A percentile compares a stretch with the other conserved stretches of the same genome.
Conservation (phyloP, 1,140 invertebrate genomes). For the Pseudomyrmex cubaensis region DNA sequence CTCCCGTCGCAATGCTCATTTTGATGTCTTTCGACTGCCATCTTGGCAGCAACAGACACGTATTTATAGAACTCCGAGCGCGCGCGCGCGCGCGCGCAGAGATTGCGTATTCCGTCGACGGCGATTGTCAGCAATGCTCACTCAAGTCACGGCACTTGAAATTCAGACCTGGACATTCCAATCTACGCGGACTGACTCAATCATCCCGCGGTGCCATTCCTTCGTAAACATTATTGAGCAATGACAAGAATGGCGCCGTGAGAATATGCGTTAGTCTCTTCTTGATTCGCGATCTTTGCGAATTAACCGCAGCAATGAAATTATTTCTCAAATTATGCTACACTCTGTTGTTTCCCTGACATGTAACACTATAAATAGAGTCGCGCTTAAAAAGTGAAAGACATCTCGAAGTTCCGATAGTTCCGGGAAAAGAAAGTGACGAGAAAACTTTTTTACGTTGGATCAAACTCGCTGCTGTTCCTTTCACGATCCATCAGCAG, state of each 20-base stretch:
- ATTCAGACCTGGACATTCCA: constrained; percentile 66
- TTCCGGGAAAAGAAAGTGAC: constrained; percentile 50
- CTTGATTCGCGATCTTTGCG: too few relatives aligned
- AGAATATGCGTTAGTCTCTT: too few relatives aligned
- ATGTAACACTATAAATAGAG: neutral
- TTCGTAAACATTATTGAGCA: constrained; percentile 4
- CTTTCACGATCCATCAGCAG: constrained; percentile 34
- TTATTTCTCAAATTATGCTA: neutral
- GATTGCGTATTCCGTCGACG: constrained; percentile 72
- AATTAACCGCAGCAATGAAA: neutral
- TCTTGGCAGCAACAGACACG: constrained; percentile 56
- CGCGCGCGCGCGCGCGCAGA: constrained; percentile 7
- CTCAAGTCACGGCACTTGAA: constrained; percentile 69
- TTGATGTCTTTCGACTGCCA: constrained; percentile 52
- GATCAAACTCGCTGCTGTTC: constrained; percentile 9
- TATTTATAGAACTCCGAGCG: constrained; percentile 65
- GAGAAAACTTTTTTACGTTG: constrained; percentile 5
- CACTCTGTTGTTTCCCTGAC: neutral
- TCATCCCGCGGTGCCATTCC: constrained; percentile 35
- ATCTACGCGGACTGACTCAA: constrained; percentile 65
- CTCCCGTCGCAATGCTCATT: constrained; percentile 31
- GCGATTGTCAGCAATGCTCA: constrained; percentile 64
- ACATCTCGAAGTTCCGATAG: neutral
- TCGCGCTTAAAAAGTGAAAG: constrained; percentile 50
- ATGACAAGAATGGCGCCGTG: neutral